phyloP scores from a whole-genome alignment of 1,140 invertebrate genomes.

The Dufourea novaeangliae region DNA sequence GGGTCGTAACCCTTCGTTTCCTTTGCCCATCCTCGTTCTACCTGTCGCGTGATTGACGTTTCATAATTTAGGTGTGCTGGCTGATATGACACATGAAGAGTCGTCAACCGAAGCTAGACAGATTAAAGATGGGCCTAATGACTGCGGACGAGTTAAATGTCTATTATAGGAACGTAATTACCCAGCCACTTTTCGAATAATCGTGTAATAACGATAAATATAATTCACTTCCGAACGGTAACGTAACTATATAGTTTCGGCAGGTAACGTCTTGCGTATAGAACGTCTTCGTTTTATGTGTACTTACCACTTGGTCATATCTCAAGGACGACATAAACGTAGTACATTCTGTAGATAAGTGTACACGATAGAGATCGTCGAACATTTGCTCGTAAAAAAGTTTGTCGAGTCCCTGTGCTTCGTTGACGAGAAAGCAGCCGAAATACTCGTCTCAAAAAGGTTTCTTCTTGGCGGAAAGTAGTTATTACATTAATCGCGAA shows the following conservation, averaged over 20 bases:
- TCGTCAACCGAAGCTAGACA: conserved; percentile 10
- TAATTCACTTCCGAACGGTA: background rate
- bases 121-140: background rate
- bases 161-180: background rate
- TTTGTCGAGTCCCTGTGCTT: background rate
- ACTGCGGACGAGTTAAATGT: background rate
- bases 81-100: conserved; percentile 72
- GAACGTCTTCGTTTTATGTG: background rate
- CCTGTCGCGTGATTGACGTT: conserved; percentile 71
- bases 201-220: too few species aligned
- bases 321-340: background rate
- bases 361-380: background rate
- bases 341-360: conserved; percentile 1
- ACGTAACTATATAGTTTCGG: background rate
- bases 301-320: background rate
- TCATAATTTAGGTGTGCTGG: conserved; percentile 74
- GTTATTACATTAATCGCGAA: conserved; percentile 63
- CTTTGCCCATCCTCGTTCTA: conserved; percentile 52
- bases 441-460: conserved; percentile 48
- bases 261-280: background rate
- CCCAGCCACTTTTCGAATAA: background rate
- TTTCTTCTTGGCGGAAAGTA: conserved; percentile 54
- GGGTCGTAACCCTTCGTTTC: conserved; percentile 42
- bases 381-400: conserved; percentile 20
- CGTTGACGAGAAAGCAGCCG: conserved; percentile 20